phyloP scores from a whole-genome alignment of 2,113 vertebrate genomes.

The Regulus satrapa region DNA sequence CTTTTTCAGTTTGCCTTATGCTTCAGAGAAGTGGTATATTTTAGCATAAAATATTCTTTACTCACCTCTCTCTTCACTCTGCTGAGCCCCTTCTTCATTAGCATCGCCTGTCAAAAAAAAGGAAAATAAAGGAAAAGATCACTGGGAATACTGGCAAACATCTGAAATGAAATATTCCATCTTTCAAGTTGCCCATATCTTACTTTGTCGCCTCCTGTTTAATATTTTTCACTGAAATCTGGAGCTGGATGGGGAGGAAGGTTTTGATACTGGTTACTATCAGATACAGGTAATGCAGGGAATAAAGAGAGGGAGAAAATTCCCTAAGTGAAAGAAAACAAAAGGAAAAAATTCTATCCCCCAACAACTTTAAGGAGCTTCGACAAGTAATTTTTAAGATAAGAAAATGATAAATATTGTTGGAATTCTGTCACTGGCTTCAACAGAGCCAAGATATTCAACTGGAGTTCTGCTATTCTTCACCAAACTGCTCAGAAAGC shows the following conservation, averaged over 20 bases:
- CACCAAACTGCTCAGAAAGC: background rate
- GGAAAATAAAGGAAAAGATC: background rate
- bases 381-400: background rate
- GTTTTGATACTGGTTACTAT: background rate
- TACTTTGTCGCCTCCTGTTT: background rate
- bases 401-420: background rate
- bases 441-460: background rate
- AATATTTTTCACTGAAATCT: background rate
- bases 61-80: constrained; percentile 69
- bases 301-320: background rate
- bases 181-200: background rate
- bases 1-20: background rate
- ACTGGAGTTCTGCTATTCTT: background rate
- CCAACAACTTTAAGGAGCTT: background rate
- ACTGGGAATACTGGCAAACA: background rate
- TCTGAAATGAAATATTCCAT: background rate
- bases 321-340: background rate
- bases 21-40: background rate
- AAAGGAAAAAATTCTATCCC: background rate
- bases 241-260: background rate
- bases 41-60: constrained; percentile 10
- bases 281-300: background rate
- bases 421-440: background rate
- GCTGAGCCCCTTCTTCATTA: constrained; percentile 60
- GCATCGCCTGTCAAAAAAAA: constrained; percentile 51